Evolutionary conservation across 1,140 invertebrate species (phyloP), one percentile per base, ranked within the genome.

Genomic region (Atta cephalotes): DNA sequence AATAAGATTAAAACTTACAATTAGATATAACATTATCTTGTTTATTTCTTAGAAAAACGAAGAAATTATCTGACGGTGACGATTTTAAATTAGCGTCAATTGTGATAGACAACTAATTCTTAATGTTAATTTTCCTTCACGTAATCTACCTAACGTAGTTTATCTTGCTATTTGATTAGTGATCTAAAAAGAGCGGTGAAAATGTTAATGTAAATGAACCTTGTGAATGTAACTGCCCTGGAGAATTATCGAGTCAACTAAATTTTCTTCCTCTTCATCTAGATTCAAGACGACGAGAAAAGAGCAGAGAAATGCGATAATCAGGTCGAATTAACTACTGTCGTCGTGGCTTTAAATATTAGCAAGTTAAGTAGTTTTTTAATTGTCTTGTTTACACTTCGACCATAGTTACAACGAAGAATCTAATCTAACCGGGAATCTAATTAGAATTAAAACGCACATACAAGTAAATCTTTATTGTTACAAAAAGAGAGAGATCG

Each of bases 201-300:
- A 81, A 81, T 71, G 31, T 16, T 81, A 45, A 45, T 45, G 39
- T 45, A 45, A 71, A 31, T 12, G 49, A 56, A 53, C n/a, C 5
- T 45, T 16, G n/a, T 3, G 45, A 80, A 49, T n/a, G 60, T 35
- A 62, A 14, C 39, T 51, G 62, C 39, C 12, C 45, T n/a, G 39
- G 14, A 18, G 56, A 84, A 76, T 76, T 62, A 10, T 18, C 70
- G 14, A 25, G 39, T 76, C 53, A 74, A 82, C 68, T 82, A 56
- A 49, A 74, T 74, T 82, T 60, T 74, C 66, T 51, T 56, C 79
- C 10, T 79, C 28, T 25, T 49, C 71, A 49, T 72, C n/a, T 70
- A 70, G 78, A 80, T 80, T 80, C 65, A 4, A 71, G 65, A 9
- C 4, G 65, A 45, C 35, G 21, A 49, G 25, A 49, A 74, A 51